phyloP scores from a whole-genome alignment of 2,797 vertebrate species.

The Tokudaia muenninki region DNA sequence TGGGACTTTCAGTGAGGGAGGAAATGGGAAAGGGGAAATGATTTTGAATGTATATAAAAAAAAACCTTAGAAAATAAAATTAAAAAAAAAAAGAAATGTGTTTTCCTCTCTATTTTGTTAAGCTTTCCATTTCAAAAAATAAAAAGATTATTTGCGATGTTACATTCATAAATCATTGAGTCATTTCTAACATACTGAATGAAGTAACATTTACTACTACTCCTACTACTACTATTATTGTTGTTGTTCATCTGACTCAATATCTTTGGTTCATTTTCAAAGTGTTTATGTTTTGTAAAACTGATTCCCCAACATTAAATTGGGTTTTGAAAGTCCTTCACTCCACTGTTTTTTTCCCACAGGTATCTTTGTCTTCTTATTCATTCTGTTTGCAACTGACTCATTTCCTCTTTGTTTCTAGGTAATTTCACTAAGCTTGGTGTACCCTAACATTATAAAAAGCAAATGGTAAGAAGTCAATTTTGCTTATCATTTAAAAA shows the following conservation, averaged over 20 bases:
- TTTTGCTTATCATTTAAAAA: background rate
- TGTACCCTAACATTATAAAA: background rate
- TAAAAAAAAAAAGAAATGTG: no score
- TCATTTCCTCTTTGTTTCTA: background rate
- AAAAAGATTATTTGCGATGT: background rate
- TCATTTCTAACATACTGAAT: background rate
- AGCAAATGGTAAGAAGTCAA: background rate
- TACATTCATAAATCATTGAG: background rate
- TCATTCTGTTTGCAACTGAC: background rate
- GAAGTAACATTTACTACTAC: background rate
- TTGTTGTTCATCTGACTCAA: background rate
- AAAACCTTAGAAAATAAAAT: no score
- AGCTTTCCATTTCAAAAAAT: background rate
- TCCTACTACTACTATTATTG: no score
- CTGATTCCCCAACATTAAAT: background rate
- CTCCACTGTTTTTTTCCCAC: no score
- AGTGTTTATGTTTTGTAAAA: background rate
- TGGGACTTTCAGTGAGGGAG: no score
- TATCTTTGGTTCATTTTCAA: background rate
- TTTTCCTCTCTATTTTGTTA: background rate
- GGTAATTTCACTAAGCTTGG: background rate
- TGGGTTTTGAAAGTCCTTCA: background rate
- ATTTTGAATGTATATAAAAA: no score
- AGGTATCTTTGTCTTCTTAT: background rate
- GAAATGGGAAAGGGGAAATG: no score